Base-by-base conservation (phyloP, 2,797 vertebrate species). In the Pseudopleuronectes americanus region DNA sequence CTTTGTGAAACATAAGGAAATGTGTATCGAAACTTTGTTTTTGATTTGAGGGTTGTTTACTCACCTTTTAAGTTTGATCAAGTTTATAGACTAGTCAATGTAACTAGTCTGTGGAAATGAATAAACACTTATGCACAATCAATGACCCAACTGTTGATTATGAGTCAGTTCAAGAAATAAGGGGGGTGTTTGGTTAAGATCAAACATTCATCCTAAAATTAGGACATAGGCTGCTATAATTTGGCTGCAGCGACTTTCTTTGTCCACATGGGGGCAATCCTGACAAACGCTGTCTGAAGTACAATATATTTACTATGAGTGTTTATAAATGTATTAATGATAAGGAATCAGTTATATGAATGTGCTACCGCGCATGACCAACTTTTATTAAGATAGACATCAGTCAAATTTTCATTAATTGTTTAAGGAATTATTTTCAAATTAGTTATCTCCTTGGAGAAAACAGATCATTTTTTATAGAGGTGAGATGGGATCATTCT, bases 41-140 rank as follows among this genome's bases (percentile, higher is more conserved):
- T 65, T 52, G 77, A 87, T 83, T 84, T 74, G 70, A 83, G 56
- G 79, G 36, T 81, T 89, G 59, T 84, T 74, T 80, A 59, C 80
- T 85, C 71, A 70, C 73, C 31, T 84, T 28, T 89, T 89, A 60
- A 78, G 86, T 88, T 89, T 86, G 70, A 85, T 71, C 58, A 83
- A 64, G 60, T 83, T 73, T 70, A 55, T 80, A 79, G 86, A 36
- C 84, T 88, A 75, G 74, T 84, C 56, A 57, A 36, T 54, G 73
- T 72, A 67, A 83, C 73, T 89, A 75, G 87, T 88, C 84, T 84
- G 83, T 84, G 82, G 62, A 77, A 92, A 85, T 68, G 53, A 94
- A 92, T 92, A 93, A 93, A 93, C 58, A 81, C 82, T 64, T 83
- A 89, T 92, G 84, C 91, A 92, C 88, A 92, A 86, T 83, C 72